Percentiles rank a stretch among this genome's conserved stretches.
Evolutionary conservation across 1,140 invertebrate species (phyloP).

Genomic region (Drosophila gunungcola): DNA sequence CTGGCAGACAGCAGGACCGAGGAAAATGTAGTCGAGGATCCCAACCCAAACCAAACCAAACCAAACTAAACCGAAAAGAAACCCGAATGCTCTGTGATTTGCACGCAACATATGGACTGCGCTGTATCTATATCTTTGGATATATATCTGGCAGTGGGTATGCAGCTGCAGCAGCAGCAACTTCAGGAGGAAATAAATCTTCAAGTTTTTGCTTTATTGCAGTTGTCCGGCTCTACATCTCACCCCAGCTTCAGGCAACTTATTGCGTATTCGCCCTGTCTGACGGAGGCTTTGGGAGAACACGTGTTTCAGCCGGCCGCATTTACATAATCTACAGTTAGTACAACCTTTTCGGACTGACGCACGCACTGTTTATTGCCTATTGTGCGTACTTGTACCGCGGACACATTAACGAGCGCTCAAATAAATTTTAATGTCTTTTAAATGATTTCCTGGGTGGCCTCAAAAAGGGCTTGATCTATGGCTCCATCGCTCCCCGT

Average conservation of each 20-base stretch:
- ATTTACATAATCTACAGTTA: slow-evolving; percentile 68
- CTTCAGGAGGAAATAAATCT: slow-evolving; percentile 74
- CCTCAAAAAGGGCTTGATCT: slow-evolving; percentile 58
- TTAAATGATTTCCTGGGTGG: slow-evolving; percentile 70
- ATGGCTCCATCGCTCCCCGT: slow-evolving; percentile 32
- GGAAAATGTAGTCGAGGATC: slow-evolving; percentile 3
- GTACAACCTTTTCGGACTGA: slow-evolving; percentile 34
- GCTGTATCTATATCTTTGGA: slow-evolving; percentile 24
- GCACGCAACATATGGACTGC: slow-evolving; percentile 78
- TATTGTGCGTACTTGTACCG: slow-evolving; percentile 57
- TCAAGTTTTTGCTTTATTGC: slow-evolving; percentile 78
- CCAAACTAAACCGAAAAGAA: not conserved
- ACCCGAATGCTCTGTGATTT: slow-evolving; percentile 64
- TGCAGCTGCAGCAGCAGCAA: slow-evolving; percentile 41
- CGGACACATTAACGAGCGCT: slow-evolving; percentile 75
- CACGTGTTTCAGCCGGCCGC: slow-evolving; percentile 57
- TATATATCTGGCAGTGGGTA: slow-evolving; percentile 21
- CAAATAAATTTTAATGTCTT: slow-evolving; percentile 80
- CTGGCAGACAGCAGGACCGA: slow-evolving; percentile 5
- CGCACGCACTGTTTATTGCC: slow-evolving; percentile 71
- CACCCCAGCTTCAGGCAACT: slow-evolving; percentile 17
- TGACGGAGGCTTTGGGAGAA: slow-evolving; percentile 49
- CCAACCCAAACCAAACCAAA: slow-evolving; percentile 3
- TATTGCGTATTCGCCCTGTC: slow-evolving; percentile 63
- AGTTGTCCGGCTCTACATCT: slow-evolving; percentile 36